Conservation (phyloP, 1,140 invertebrate genomes). For the Drosophila subpulchrella region DNA sequence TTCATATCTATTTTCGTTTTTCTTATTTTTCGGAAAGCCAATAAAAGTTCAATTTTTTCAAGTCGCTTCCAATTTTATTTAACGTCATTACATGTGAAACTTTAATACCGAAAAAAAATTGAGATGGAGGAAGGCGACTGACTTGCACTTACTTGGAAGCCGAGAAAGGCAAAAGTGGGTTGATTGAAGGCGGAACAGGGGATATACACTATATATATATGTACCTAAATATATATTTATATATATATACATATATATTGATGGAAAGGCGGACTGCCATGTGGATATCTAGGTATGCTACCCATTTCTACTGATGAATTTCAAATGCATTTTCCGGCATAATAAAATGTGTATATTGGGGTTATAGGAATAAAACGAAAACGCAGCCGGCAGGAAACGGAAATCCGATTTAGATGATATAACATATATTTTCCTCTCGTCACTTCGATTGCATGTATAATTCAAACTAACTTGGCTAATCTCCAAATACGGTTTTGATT, state of each 20-base stretch:
- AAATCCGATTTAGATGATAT: constrained; percentile 14
- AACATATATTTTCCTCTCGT: constrained; percentile 24
- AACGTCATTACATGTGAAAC: constrained; percentile 80
- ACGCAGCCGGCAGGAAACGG: neutral
- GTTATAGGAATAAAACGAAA: constrained; percentile 2
- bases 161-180: constrained; percentile 6
- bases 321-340: constrained; percentile 52
- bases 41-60: constrained; percentile 80
- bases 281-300: constrained; percentile 35
- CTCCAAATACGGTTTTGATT: constrained; percentile 38
- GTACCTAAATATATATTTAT: neutral
- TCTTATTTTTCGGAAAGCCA: constrained; percentile 46
- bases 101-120: constrained; percentile 72
- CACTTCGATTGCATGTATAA: constrained; percentile 23
- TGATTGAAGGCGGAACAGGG: constrained; percentile 4
- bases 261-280: constrained; percentile 58
- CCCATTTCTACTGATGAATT: constrained; percentile 43
- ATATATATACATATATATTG: constrained; percentile 26
- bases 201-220: constrained; percentile 10
- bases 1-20: constrained; percentile 41
- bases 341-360: constrained; percentile 28
- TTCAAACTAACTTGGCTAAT: constrained; percentile 48
- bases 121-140: constrained; percentile 10
- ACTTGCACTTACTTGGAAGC: constrained; percentile 57
- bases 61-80: constrained; percentile 82